Base-by-base conservation (phyloP, 2,113 vertebrate genomes). In the Shinisaurus crocodilurus region DNA sequence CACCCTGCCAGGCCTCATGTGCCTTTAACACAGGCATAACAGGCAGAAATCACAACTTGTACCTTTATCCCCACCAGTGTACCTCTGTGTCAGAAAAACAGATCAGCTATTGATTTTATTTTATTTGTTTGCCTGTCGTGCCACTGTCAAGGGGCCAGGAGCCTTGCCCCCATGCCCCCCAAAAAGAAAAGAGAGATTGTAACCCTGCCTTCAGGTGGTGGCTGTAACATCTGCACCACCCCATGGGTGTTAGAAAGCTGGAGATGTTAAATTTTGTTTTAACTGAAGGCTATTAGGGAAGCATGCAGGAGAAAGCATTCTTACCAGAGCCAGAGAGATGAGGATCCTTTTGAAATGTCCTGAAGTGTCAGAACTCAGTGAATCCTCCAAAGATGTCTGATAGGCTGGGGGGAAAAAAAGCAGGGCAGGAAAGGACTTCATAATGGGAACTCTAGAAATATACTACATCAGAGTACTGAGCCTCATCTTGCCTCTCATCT, bases 321-420 rank as follows among this genome's bases (percentile, higher is more conserved):
- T 92, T 97, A 99, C 99, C 98, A 98, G 98, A 77, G 98, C 97
- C 91, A 99, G 96, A 82, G 99, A 99, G 74, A 99, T 95, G 0
- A 99, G 98, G 92, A 99, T 98, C 94, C 98, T 98, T 91, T 97
- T 98, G 96, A 99, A 99, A 90, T 97, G 98, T 60, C 99, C 99
- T 0, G 99, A 99, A 0, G 99, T 99, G 88, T 99, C 99, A 0
- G 98, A 99, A 92, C 97, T 97, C 93, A 99, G 96, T 75, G 97
- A 98, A 0, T 98, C 98, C 93, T 99, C 99, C 92, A 99, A 93
- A 88, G 97, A 95, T 93, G 97, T 99, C 93, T 98, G 97, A 92
- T 98, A 99, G 45, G 95, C 99, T 99, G 96, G 16, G 3, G 60
- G 20, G 75, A 93, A 37, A 88, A 93, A 91, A 82, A 69, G 23